phyloP scores from a whole-genome alignment of 64 coral and sea anemone species.

The Montipora foliosa region DNA sequence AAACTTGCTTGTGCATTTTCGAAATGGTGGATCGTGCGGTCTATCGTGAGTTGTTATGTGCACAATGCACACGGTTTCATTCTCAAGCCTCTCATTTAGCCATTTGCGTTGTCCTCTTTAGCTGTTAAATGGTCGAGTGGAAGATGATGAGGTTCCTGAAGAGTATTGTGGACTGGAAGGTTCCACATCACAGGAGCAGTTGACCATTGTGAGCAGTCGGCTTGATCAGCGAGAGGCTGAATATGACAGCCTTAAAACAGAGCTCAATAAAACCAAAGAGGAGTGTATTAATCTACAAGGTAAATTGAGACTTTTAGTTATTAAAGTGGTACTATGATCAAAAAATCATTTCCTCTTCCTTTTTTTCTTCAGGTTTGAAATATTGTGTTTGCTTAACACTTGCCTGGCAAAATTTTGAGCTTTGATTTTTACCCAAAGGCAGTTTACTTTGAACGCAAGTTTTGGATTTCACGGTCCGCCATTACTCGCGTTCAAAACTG shows the following conservation, averaged over 20 bases:
- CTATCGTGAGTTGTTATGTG: neutral
- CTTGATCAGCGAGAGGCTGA: conserved; percentile 87
- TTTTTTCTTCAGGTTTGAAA: no score
- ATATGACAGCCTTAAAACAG: conserved; percentile 89
- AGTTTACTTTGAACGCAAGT: no score
- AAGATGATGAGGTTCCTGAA: conserved; percentile 87
- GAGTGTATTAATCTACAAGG: conserved; percentile 93
- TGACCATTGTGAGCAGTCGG: conserved; percentile 88
- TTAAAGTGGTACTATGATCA: no score
- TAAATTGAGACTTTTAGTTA: neutral
- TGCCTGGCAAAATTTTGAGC: no score
- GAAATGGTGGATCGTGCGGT: no score
- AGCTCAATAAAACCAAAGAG: conserved; percentile 91
- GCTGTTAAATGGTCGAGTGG: conserved; percentile 90
- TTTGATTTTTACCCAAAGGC: no score
- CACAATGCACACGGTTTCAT: neutral
- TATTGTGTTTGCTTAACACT: no score
- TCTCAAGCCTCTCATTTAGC: neutral
- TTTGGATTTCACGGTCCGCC: no score
- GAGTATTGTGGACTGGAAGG: conserved; percentile 88
- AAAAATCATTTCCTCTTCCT: no score
- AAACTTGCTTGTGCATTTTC: no score
- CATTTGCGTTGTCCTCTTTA: neutral
- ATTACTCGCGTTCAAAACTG: no score
- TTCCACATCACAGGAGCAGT: conserved; percentile 69